Evolutionary conservation across 1,140 invertebrate genomes (phyloP).

Genomic region (Drosophila biarmipes): DNA sequence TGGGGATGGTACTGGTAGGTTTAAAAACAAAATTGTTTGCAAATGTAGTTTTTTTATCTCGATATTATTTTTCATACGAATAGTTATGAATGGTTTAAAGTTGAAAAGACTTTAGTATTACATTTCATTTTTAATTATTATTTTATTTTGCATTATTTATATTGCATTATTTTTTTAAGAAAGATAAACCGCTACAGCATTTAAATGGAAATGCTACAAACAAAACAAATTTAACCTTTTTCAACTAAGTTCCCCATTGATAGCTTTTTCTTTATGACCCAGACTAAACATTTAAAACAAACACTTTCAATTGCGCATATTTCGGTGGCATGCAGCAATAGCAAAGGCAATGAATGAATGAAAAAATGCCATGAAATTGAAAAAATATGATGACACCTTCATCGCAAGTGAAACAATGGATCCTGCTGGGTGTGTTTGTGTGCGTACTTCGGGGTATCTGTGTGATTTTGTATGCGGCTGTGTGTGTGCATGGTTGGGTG

Average conservation of each 20-base stretch:
- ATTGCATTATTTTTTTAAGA: too few species aligned
- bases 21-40: too few species aligned
- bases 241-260: neutral
- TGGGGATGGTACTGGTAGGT: too few species aligned
- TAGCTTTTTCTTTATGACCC: neutral
- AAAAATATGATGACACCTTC: constrained; percentile 81
- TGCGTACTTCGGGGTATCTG: neutral
- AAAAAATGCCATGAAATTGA: constrained; percentile 70
- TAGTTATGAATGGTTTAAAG: too few species aligned
- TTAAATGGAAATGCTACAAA: too few species aligned
- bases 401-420: constrained; percentile 65
- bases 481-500: neutral
- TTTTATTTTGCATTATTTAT: too few species aligned
- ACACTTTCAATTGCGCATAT: constrained; percentile 44
- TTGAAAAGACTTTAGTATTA: too few species aligned
- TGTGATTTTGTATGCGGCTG: neutral
- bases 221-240: too few species aligned
- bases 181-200: too few species aligned
- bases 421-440: constrained; percentile 1
- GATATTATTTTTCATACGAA: too few species aligned
- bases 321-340: constrained; percentile 14
- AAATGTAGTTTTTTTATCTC: too few species aligned
- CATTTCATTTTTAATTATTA: too few species aligned
- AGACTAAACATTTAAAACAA: constrained; percentile 1
- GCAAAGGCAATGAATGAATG: constrained; percentile 1